Evolutionary conservation across 2,888 invertebrate species (phyloP).

Genomic region (Trichogramma dendrolimi): DNA sequence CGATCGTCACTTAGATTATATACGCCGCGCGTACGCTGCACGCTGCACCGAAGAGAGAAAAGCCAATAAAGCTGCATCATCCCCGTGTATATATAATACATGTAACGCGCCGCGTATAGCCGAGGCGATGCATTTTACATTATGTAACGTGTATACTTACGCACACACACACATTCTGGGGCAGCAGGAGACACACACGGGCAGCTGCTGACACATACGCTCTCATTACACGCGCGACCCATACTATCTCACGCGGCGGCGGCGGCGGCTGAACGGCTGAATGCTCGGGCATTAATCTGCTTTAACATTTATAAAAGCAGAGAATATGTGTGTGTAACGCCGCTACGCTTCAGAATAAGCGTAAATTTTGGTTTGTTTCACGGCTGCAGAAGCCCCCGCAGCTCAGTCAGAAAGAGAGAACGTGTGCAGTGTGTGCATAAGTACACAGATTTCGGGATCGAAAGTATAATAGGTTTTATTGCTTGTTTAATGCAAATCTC

Average conservation of each 20-base stretch:
- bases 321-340: slow-evolving; percentile 7
- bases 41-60: slow-evolving; percentile 3
- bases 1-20: slow-evolving; percentile 5
- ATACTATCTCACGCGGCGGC: too few species aligned
- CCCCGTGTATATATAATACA: not conserved
- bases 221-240: too few species aligned
- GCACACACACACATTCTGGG: not conserved
- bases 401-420: not conserved
- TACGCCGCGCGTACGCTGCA: slow-evolving; percentile 7
- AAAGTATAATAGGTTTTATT: not conserved
- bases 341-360: not conserved
- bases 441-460: not conserved
- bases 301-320: slow-evolving; percentile 15
- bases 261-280: too few species aligned
- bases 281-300: slow-evolving; percentile 6
- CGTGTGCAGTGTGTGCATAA: not conserved
- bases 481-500: not conserved
- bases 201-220: not conserved
- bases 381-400: too few species aligned
- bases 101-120: not conserved
- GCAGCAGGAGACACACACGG: slow-evolving; percentile 10
- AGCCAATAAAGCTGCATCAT: slow-evolving; percentile 15
- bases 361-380: slow-evolving; percentile 11
- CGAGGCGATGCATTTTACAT: slow-evolving; percentile 14
- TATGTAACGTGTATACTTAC: not conserved